Base-by-base conservation (phyloP, 1,140 invertebrate species). In the Trichoplusia ni region DNA sequence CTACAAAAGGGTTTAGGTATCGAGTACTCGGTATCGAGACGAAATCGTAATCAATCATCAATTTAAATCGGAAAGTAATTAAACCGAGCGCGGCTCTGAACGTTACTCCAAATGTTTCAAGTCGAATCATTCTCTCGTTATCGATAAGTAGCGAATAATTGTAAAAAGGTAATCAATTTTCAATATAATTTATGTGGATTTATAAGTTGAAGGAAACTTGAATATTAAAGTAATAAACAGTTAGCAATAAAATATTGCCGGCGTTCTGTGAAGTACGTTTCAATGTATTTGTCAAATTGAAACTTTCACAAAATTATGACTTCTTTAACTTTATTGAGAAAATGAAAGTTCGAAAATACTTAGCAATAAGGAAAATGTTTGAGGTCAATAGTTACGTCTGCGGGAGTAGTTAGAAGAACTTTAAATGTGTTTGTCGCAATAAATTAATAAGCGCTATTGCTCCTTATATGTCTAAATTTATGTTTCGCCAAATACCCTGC, bases 51-150 rank as follows among this genome's bases (percentile, higher is more conserved):
- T 62, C 59, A 62, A 62, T 62, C 59, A 62, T 42, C 35, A 33
- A 51, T 33, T 49, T 49, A 49, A 51, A 62, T 62, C 46, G 59
- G 46, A 62, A 62, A 62, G 59, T 62, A 62, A 62, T 62, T 62
- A 62, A 62, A 62, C 46, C 29, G 29, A 31, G 46, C 46, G 14
- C 46, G 25, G 14, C 46, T 49, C n/a, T 14, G 14, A 18, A 49
- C 25, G 8, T 29, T 49, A 49, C 44, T 47, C 44, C 11, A 13
- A 31, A 13, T 31, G 25, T 31, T 40, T 13, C 25, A 49, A 27
- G 42, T 47, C 13, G 13, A 31, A 49, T 49, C 14, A 49, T 49
- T 49, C 8, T 4, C 6, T 49, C 46, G 46, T 49, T 49, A 49
- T 25, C 13, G 25, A 49, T 49, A 49, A 49, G 46, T 31, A 49